A percentile compares a stretch with the other conserved stretches of the same genome.
Conservation (phyloP, 35 echinoderm and acorn worm genomes). For the Ophiothrix spiculata region DNA sequence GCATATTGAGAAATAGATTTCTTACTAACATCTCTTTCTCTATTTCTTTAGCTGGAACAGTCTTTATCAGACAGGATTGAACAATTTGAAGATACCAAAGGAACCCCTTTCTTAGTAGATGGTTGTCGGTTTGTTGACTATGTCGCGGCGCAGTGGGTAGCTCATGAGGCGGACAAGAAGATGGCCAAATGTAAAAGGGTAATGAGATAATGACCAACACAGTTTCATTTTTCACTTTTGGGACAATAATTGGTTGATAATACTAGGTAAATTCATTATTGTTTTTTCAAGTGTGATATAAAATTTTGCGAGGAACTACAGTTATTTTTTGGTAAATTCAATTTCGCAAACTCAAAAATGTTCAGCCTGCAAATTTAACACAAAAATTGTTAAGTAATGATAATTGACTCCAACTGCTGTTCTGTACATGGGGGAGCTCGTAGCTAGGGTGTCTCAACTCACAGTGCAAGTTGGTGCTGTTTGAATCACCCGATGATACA, state of each 20-base stretch:
- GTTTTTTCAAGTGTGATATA: background rate
- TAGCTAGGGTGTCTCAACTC: too few relatives aligned
- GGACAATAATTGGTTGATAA: background rate
- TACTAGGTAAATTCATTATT: too few relatives aligned
- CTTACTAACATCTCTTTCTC: too few relatives aligned
- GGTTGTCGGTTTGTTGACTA: slow-evolving; percentile 93
- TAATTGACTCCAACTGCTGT: too few relatives aligned
- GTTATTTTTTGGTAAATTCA: background rate
- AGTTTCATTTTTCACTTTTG: background rate
- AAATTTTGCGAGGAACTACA: background rate
- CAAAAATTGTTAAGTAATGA: too few relatives aligned
- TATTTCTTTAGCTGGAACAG: slow-evolving; percentile 65
- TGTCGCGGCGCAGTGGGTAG: slow-evolving; percentile 86
- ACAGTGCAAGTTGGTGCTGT: too few relatives aligned
- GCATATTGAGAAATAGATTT: too few relatives aligned
- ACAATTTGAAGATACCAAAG: slow-evolving; percentile 54
- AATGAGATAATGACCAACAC: slow-evolving; percentile 19
- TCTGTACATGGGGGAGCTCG: too few relatives aligned
- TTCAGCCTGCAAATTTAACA: too few relatives aligned
- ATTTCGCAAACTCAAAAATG: too few relatives aligned
- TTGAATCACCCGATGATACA: too few relatives aligned
- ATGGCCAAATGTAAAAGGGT: slow-evolving; percentile 82
- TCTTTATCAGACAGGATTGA: slow-evolving; percentile 56
- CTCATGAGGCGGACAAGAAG: slow-evolving; percentile 81
- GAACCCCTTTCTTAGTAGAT: slow-evolving; percentile 74